phyloP scores from a whole-genome alignment of 1,140 invertebrate species.

The Neotoxoptera formosana region DNA sequence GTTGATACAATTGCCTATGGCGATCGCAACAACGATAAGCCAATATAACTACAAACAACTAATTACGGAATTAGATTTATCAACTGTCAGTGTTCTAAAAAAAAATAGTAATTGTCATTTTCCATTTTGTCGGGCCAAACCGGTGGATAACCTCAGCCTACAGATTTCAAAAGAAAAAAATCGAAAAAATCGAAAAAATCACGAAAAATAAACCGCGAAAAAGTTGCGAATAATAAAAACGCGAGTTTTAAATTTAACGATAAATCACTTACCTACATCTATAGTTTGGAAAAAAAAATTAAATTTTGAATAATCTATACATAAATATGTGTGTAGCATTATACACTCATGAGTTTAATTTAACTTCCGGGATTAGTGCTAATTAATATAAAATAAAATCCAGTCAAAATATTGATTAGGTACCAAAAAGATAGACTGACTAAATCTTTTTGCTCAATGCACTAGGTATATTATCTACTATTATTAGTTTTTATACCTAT shows the following conservation, averaged over 20 bases:
- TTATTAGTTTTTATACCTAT: background rate
- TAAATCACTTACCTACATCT: too few species aligned
- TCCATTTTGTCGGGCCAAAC: background rate
- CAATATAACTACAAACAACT: background rate
- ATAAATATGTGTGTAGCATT: background rate
- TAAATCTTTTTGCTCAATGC: background rate
- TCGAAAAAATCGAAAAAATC: too few species aligned
- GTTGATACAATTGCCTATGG: background rate
- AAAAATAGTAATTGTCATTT: background rate
- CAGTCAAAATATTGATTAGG: background rate
- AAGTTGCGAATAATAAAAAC: too few species aligned
- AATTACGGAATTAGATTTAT: conserved; percentile 5
- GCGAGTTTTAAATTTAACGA: too few species aligned
- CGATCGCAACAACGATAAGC: background rate
- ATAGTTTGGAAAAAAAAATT: too few species aligned
- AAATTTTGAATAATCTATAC: too few species aligned
- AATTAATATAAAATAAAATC: background rate
- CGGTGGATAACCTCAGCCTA: background rate
- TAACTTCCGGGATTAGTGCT: background rate
- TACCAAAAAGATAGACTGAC: background rate
- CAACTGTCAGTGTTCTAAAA: background rate
- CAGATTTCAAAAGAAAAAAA: too few species aligned
- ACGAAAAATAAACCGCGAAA: too few species aligned
- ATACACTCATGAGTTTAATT: background rate
- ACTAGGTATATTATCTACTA: background rate